Conservation (phyloP, 2,113 vertebrate species). For the Mohoua ochrocephala region DNA sequence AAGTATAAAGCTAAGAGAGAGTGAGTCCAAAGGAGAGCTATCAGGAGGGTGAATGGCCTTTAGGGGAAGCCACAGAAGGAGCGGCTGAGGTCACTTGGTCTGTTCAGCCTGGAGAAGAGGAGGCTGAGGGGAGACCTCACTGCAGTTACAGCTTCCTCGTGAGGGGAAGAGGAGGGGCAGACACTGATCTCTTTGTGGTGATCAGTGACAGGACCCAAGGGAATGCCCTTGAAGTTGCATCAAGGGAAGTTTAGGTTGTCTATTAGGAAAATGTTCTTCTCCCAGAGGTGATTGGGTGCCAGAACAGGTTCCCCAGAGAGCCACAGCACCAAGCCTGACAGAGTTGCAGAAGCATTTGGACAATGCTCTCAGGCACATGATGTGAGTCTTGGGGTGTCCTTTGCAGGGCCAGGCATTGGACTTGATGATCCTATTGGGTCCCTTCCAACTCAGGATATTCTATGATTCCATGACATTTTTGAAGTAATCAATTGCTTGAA, state of each 20-base stretch:
- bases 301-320: background rate
- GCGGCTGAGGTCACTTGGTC: background rate
- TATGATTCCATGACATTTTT: background rate
- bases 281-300: fast-evolving
- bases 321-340: background rate
- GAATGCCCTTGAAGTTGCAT: background rate
- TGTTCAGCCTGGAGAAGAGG: background rate
- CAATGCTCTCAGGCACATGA: background rate
- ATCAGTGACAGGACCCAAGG: background rate
- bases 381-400: background rate
- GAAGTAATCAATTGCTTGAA: background rate
- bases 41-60: background rate
- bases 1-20: background rate
- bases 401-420: background rate
- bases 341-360: background rate
- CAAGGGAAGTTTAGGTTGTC: background rate
- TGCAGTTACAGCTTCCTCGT: fast-evolving
- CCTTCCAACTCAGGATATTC: background rate
- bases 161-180: background rate
- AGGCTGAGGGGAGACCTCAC: background rate
- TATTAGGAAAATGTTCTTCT: background rate
- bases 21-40: background rate
- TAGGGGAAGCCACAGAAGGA: background rate
- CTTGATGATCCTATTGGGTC: background rate
- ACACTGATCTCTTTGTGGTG: fast-evolving